Evolutionary conservation across 2,888 invertebrate genomes (phyloP).

Genomic region (Nemotelus nigrinus): DNA sequence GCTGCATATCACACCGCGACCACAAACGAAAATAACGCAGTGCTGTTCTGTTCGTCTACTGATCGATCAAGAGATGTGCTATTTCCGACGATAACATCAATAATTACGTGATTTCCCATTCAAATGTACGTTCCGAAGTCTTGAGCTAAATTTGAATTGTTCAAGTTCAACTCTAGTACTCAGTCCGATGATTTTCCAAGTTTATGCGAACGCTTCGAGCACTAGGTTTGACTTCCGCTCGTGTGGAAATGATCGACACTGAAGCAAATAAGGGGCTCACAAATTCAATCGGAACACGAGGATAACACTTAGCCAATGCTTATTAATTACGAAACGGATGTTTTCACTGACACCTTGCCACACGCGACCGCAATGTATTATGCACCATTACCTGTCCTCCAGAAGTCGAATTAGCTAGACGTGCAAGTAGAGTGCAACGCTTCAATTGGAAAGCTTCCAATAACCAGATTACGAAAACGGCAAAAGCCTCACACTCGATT

Average conservation of each 20-base stretch:
- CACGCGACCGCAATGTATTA: conserved; percentile 27
- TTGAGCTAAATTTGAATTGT: neutral
- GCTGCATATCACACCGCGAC: conserved; percentile 53
- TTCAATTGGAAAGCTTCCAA: neutral
- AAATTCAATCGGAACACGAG: conserved; percentile 5
- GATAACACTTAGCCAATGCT: neutral
- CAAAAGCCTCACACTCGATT: neutral
- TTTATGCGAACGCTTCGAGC: too few species aligned
- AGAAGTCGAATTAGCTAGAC: neutral
- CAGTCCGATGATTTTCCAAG: too few species aligned
- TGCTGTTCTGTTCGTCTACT: conserved; percentile 34
- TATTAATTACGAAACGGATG: conserved; percentile 19
- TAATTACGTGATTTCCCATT: conserved; percentile 46
- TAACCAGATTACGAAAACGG: neutral
- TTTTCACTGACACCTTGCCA: conserved; percentile 34
- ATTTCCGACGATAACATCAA: conserved; percentile 33
- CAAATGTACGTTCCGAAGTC: conserved; percentile 35
- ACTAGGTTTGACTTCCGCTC: too few species aligned
- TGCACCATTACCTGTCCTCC: conserved; percentile 2
- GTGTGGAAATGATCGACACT: too few species aligned
- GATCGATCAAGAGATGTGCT: conserved; percentile 24
- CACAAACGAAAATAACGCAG: conserved; percentile 42
- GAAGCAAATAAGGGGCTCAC: neutral
- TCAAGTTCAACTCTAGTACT: neutral
- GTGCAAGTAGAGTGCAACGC: conserved; percentile 10